Percentiles rank a stretch among this genome's conserved stretches.
phyloP scores from a whole-genome alignment of 64 coral and sea anemone genomes.

The Pachyseris speciosa region DNA sequence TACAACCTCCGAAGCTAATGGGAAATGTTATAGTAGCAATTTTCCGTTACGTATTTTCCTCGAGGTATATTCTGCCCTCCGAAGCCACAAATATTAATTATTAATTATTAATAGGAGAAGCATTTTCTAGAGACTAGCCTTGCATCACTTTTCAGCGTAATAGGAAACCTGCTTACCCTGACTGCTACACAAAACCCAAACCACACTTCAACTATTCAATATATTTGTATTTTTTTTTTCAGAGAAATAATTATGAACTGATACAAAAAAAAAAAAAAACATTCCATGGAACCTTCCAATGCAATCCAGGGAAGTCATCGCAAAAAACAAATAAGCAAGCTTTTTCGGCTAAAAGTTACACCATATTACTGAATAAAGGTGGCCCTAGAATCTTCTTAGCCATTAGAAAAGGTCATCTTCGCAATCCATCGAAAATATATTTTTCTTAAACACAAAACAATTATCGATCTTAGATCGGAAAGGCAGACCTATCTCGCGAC shows the following conservation, averaged over 20 bases:
- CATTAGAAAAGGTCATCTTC: neutral
- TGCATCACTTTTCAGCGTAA: too few relatives aligned
- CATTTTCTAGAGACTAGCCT: neutral
- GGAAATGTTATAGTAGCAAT: neutral
- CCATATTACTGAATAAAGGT: neutral
- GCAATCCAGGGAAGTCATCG: neutral
- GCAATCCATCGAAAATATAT: neutral
- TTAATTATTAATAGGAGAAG: neutral
- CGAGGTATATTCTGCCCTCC: neutral
- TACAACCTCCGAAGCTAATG: neutral
- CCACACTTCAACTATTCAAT: too few relatives aligned
- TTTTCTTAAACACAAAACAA: neutral
- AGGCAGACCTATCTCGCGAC: neutral
- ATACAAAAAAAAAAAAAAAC: too few relatives aligned
- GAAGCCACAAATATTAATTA: constrained; percentile 18
- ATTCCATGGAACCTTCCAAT: too few relatives aligned
- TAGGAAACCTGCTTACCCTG: too few relatives aligned
- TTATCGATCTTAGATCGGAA: neutral
- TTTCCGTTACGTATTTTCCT: neutral
- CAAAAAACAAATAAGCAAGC: neutral
- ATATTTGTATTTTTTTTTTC: too few relatives aligned
- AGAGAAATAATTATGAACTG: too few relatives aligned
- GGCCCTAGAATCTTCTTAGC: neutral
- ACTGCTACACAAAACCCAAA: too few relatives aligned
- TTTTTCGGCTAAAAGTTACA: constrained; percentile 20